Percentiles rank a stretch among this genome's conserved stretches.
phyloP scores from a whole-genome alignment of 2,888 invertebrate genomes.

The Eugnorisma glareosa region DNA sequence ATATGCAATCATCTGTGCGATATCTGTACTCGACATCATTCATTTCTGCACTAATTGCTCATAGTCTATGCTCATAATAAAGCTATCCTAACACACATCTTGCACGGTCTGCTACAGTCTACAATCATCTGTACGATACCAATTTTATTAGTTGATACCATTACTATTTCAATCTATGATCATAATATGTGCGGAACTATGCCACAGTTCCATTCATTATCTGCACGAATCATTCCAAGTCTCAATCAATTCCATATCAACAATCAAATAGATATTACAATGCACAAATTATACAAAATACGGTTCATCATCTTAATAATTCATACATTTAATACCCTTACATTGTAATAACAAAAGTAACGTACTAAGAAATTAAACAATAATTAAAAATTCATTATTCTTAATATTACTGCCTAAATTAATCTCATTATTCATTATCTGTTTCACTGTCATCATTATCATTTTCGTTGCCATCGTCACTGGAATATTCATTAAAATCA shows the following conservation, averaged over 20 bases:
- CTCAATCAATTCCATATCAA: neutral
- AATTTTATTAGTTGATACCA: no score
- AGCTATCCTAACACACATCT: no score
- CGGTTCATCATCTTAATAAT: neutral
- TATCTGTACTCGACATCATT: conserved; percentile 6
- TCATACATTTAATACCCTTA: neutral
- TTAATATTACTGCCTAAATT: neutral
- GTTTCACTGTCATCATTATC: neutral
- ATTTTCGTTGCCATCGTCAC: conserved; percentile 2
- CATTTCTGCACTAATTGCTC: neutral
- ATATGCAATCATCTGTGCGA: conserved; percentile 2
- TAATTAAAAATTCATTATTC: neutral
- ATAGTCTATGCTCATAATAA: neutral
- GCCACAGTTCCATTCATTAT: conserved; percentile 1
- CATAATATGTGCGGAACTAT: neutral
- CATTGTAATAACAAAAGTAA: conserved; percentile 6
- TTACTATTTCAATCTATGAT: neutral
- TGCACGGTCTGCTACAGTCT: no score
- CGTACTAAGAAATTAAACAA: neutral
- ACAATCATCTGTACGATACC: no score
- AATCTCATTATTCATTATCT: neutral
- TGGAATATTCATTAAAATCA: neutral
- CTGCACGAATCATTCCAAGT: conserved; percentile 1
- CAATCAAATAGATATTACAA: neutral
- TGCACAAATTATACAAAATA: neutral